Base-by-base conservation (phyloP, 2,113 vertebrate genomes). In the Shinisaurus crocodilurus region DNA sequence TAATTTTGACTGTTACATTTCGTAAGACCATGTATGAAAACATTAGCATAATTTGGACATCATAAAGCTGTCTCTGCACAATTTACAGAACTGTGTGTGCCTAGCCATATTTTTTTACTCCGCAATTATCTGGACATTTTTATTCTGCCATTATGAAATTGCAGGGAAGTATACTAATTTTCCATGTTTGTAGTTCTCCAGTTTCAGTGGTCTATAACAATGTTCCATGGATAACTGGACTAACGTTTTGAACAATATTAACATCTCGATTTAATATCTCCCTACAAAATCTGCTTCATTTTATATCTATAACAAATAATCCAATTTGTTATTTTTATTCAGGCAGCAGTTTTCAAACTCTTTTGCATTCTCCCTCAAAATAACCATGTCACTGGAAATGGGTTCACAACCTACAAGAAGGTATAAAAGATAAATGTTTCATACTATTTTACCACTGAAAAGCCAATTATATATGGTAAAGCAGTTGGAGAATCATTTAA, bases 41-140 rank as follows among this genome's bases (percentile, higher is more conserved):
- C 91, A 90, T 94, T 0, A 3, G 92, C 95, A 92, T 92, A 95
- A 94, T 94, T 95, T 95, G 95, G 96, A 94, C 81, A 92, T 94
- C 92, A 95, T 96, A 96, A 96, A 96, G 94, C 95, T 96, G 95
- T 95, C 96, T 95, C 95, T 94, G 94, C 94, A 91, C 94, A 95
- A 95, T 95, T 95, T 96, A 95, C 89, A 90, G 90, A 91, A 95
- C 89, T 96, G 95, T 90, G 88, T 92, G 93, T 2, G 92, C 93
- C 92, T 94, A 92, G 92, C 87, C 93, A 88, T 93, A 90, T 90
- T 94, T 94, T 63, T 83, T 95, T 90, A 90, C 95, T 95, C 91
- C 91, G 94, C 95, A 95, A 95, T 94, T 94, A 96, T 94, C 93
- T 95, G 94, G 87, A 91, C 92, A 94, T 94, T 95, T 95, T 95